Evolutionary conservation across 2,888 invertebrate genomes (phyloP), one percentile per base, ranked within the genome.

Genomic region (Megalurothrips usitatus): DNA sequence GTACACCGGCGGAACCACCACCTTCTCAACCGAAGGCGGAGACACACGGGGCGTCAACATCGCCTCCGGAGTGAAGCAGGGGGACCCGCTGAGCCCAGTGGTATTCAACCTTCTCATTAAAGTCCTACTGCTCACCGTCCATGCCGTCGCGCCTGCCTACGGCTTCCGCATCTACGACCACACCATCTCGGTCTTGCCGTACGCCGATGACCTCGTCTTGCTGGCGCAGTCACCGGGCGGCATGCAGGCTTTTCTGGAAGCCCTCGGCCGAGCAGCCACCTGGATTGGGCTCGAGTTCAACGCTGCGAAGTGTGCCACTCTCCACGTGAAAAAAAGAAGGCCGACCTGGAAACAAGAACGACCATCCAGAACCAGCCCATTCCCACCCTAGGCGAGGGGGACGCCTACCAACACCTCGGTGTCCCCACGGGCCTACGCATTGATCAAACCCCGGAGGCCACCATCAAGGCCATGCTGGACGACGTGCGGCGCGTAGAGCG

Each of bases 201-300:
- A 83, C 78, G 85, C 85, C 1, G 84, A 85, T 81, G 85, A 85
- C 81, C 52, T 84, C 1, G 82, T 81, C 10, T 81, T 84, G 2
- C 19, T 84, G 6, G 81, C 34, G 12, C n/a, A 48, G 12, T 47
- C 81, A 1, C 26, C 83, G 0, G 68, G 81, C 79, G 47, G 52
- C 14, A 63, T 63, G 63, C 63, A 63, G 23, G 10, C 14, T 3
- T 23, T 63, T n/a, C 63, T 63, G 1, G 63, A 63, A 3, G 63
- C 9, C n/a, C 80, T 82, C 2, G 17, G 75, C n/a, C 75, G 79
- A 0, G 83, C 82, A 10, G 81, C 81, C 14, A 47, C 68, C n/a
- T 82, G 83, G 81, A 78, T 82, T 14, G 85, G 85, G 0, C 82
- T 87, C 1, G 79, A 80, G 14, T 86, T 86, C 82, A 86, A 86